Evolutionary conservation across 2,888 invertebrate genomes (phyloP).

Genomic region (Escarpia spicata): DNA sequence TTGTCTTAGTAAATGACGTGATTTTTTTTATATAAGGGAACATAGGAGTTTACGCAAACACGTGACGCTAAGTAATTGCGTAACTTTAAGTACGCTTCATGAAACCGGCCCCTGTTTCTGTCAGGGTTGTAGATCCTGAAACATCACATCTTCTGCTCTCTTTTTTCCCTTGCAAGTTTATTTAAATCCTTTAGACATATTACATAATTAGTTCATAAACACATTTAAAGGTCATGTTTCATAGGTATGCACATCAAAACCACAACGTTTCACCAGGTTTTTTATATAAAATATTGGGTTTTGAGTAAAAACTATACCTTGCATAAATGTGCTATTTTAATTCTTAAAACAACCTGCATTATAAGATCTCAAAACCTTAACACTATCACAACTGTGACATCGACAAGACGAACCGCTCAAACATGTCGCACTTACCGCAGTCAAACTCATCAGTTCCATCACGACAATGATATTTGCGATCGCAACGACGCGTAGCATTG

Average conservation of each 20-base stretch:
- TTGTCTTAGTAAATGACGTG: too few relatives aligned
- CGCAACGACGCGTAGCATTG: slow-evolving; percentile 37
- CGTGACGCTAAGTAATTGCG: too few relatives aligned
- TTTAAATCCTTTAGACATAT: neutral
- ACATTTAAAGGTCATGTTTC: neutral
- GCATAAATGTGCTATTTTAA: slow-evolving; percentile 6
- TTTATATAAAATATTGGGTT: slow-evolving; percentile 19
- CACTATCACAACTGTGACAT: slow-evolving; percentile 18
- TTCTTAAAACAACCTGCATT: neutral
- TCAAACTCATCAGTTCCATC: slow-evolving; percentile 41
- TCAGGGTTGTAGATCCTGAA: neutral
- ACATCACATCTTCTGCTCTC: neutral
- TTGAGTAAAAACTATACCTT: neutral
- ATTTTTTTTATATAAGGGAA: too few relatives aligned
- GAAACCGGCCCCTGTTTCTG: too few relatives aligned
- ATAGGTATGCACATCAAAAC: neutral
- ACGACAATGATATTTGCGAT: slow-evolving; percentile 37
- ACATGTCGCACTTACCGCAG: slow-evolving; percentile 23
- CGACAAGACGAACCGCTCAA: neutral
- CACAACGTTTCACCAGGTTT: neutral
- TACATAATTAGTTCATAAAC: slow-evolving; percentile 14
- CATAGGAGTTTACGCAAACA: too few relatives aligned
- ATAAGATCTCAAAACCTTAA: neutral
- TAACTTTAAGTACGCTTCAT: too few relatives aligned
- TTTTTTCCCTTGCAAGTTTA: neutral